These are phyloP conservation scores for Drosophila parvula DNA, from an alignment of 1,140 invertebrate species.

Conservation along the genomic window DNA sequence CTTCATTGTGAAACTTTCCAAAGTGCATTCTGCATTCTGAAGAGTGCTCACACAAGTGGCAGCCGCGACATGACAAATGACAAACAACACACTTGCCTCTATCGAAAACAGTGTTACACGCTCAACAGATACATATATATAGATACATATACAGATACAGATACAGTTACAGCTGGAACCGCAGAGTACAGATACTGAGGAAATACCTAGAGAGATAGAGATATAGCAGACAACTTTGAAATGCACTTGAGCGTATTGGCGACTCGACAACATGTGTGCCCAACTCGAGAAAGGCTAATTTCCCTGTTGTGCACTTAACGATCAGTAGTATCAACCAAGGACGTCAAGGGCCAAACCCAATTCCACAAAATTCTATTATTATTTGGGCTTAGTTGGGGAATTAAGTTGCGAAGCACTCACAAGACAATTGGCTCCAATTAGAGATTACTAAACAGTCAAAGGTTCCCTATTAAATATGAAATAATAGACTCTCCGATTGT, in stretches of 20 bases:
- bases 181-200: slow-evolving; percentile 23
- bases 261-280: slow-evolving; percentile 10
- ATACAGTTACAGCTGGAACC: slow-evolving; percentile 22
- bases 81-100: slow-evolving; percentile 38
- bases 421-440: neutral
- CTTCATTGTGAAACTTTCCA: slow-evolving; percentile 62
- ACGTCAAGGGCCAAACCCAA: neutral
- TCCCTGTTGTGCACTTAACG: slow-evolving; percentile 30
- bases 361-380: neutral
- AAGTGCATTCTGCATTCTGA: slow-evolving; percentile 68
- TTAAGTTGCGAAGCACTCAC: neutral
- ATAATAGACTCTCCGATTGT: too few species aligned
- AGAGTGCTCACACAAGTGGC: slow-evolving; percentile 36
- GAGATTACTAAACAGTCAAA: neutral
- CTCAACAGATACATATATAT: slow-evolving; percentile 5
- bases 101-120: slow-evolving; percentile 48
- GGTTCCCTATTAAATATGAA: too few species aligned
- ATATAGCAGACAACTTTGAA: slow-evolving; percentile 70
- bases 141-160: slow-evolving; percentile 10
- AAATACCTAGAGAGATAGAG: slow-evolving; percentile 4
- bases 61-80: slow-evolving; percentile 42
- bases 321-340: neutral
- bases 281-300: slow-evolving; percentile 10
- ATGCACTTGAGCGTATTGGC: slow-evolving; percentile 69
- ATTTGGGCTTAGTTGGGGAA: neutral